phyloP scores from a whole-genome alignment of 2,888 invertebrate genomes.

The Glaucopsyche alexis region DNA sequence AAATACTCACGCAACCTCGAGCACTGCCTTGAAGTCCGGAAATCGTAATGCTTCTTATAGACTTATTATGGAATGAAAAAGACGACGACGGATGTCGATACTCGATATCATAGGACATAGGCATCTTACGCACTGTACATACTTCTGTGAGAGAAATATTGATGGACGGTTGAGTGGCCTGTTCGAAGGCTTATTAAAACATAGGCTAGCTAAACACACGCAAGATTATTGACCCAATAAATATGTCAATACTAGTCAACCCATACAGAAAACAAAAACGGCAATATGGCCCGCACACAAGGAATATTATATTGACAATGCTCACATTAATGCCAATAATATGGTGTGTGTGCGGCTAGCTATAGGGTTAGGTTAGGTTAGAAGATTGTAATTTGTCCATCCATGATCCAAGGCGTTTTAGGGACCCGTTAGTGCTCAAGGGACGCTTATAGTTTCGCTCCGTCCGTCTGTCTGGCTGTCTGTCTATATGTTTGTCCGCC shows the following conservation, averaged over 20 bases:
- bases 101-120: background rate
- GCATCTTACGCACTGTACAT: background rate
- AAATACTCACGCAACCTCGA: background rate
- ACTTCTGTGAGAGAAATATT: background rate
- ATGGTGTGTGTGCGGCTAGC: no score
- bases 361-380: background rate
- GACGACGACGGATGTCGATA: constrained; percentile 14
- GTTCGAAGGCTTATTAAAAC: background rate
- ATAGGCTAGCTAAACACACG: no score
- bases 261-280: no score
- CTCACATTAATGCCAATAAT: no score
- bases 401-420: background rate
- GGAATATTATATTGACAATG: no score
- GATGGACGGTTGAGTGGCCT: background rate
- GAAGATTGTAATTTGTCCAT: background rate
- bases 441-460: no score
- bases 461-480: no score
- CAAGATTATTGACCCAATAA: no score
- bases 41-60: background rate
- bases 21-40: constrained; percentile 20
- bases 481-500: no score
- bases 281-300: no score
- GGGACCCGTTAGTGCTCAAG: background rate
- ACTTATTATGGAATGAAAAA: background rate
- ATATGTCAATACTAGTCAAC: no score